These are phyloP conservation scores for Leucania comma DNA, from an alignment of 2,888 invertebrate genomes.

Conservation along the genomic window DNA sequence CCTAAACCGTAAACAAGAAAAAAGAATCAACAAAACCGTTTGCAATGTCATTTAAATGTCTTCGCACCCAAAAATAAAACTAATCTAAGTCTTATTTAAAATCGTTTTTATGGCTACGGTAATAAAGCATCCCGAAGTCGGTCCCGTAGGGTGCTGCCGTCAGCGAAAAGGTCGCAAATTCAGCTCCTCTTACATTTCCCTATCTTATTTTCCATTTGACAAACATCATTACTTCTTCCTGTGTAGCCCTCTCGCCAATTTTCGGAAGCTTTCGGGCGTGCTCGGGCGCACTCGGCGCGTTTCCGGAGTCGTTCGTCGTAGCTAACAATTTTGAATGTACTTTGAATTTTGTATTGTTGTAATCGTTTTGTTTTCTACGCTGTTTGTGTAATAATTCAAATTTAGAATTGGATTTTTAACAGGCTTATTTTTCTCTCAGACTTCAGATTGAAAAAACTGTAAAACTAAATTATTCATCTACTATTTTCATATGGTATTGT, in stretches of 20 bases:
- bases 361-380: slow-evolving; percentile 47
- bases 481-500: neutral
- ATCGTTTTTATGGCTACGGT: slow-evolving; percentile 58
- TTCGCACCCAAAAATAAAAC: slow-evolving; percentile 52
- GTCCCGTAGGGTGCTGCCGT: slow-evolving; percentile 69
- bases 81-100: slow-evolving; percentile 66
- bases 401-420: neutral
- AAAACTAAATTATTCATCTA: neutral
- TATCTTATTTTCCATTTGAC: slow-evolving; percentile 91
- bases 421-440: neutral
- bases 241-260: slow-evolving; percentile 81
- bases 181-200: slow-evolving; percentile 87
- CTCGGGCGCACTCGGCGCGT: slow-evolving; percentile 78
- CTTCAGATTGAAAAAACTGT: neutral
- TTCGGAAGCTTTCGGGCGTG: slow-evolving; percentile 80
- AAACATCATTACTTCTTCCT: slow-evolving; percentile 90
- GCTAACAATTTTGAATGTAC: slow-evolving; percentile 72
- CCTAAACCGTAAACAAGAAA: slow-evolving; percentile 15
- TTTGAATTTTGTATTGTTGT: slow-evolving; percentile 60
- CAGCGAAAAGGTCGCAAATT: slow-evolving; percentile 86
- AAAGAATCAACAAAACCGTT: slow-evolving; percentile 22
- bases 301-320: slow-evolving; percentile 74
- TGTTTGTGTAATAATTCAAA: slow-evolving; percentile 14
- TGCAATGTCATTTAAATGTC: slow-evolving; percentile 44
- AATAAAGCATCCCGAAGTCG: slow-evolving; percentile 65